Conservation (phyloP, 2,797 vertebrate species). For the Dallia pectoralis region DNA sequence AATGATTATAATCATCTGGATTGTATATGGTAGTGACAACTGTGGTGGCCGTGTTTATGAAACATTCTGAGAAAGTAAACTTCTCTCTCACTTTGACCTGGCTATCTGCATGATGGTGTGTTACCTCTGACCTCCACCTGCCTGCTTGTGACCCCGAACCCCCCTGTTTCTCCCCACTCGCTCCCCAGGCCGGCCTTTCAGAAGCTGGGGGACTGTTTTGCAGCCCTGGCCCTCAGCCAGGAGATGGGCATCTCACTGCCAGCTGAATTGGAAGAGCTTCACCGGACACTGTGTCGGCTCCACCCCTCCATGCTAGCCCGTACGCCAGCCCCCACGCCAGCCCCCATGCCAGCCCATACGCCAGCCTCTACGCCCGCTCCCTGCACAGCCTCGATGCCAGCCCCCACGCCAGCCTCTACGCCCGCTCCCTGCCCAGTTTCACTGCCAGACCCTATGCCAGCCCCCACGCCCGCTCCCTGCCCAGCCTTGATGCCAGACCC, state of each 20-base stretch:
- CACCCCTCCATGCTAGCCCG: constrained; percentile 73
- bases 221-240: constrained; percentile 87
- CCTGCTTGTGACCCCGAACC: constrained; percentile 47
- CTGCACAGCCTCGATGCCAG: constrained; percentile 30
- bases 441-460: constrained; percentile 54
- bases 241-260: constrained; percentile 93
- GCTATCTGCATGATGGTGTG: constrained; percentile 29
- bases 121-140: constrained; percentile 36
- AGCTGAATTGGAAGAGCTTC: constrained; percentile 90
- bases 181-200: constrained; percentile 85
- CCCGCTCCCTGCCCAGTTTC: constrained; percentile 45
- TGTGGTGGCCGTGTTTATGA: neutral
- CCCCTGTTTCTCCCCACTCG: constrained; percentile 17
- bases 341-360: too few relatives aligned
- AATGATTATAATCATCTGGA: neutral
- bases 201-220: constrained; percentile 93
- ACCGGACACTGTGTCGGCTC: constrained; percentile 81
- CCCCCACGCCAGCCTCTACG: constrained; percentile 48
- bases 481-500: constrained; percentile 60
- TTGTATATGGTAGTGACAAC: neutral
- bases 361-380: too few relatives aligned
- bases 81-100: constrained; percentile 45
- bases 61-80: neutral
- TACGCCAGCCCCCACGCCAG: constrained; percentile 54
- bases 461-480: constrained; percentile 11